Evolutionary conservation across 2,888 invertebrate species (phyloP), one percentile per base, ranked within the genome.

Genomic region (Petrolisthes manimaculis): DNA sequence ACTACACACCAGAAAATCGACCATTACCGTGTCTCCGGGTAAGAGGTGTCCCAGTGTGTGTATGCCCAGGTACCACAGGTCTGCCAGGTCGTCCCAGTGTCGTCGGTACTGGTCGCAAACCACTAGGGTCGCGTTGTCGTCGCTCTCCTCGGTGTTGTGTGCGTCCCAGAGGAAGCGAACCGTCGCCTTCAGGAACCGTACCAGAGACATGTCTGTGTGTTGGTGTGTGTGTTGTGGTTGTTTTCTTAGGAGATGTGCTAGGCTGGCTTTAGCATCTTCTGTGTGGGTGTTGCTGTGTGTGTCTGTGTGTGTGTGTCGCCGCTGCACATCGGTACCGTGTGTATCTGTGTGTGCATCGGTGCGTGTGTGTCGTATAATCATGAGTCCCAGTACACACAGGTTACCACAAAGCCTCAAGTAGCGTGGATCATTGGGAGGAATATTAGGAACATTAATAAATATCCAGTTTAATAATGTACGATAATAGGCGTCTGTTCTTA

Each of bases 111-210:
- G 94, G 94, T 97, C 96, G 0, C 97, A 95, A 0, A 97, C 96
- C 3, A 97, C 97, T 89, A 98, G 93, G 84, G 96, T 96, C 9
- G 91, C 92, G 92, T 97, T 97, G 89, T 92, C 92, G 0, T 91
- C 91, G 61, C 91, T 90, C 56, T 92, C 92, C 92, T 97, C 97
- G 89, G 97, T 95, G 92, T 95, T 96, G 93, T 97, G 97, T 0
- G 97, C 97, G 93, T 98, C 97, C 97, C 97, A 98, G 3, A 98
- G 94, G 93, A 97, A 98, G 91, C 97, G 94, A 90, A 98, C 97
- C 21, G 97, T 97, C 1, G 96, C 96, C 93, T 97, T 97, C 91
- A 97, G 96, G 92, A 97, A 91, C 67, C 90, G 88, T 75, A 89
- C 90, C 54, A 91, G 89, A n/a, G 88, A 88, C 81, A 90, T 91